phyloP scores from a whole-genome alignment of 2,888 invertebrate genomes.

The Quadriops clusia region DNA sequence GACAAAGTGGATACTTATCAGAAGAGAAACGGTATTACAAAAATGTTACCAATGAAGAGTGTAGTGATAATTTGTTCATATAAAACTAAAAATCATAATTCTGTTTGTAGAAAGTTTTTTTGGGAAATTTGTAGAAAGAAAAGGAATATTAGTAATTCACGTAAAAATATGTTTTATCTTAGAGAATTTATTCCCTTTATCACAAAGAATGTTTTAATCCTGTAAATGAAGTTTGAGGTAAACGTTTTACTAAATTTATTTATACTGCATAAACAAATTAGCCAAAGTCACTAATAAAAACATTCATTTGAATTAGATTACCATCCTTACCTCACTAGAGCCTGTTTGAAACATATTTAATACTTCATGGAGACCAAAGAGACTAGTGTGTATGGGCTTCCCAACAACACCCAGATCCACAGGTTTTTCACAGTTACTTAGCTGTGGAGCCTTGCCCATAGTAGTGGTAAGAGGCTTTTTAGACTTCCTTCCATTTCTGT shows the following conservation, averaged over 20 bases:
- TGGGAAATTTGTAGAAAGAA: conserved; percentile 21
- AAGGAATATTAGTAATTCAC: too few species aligned
- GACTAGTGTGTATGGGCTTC: conserved; percentile 56
- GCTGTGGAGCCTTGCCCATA: conserved; percentile 25
- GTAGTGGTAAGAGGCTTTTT: conserved; percentile 27
- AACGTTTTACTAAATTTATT: too few species aligned
- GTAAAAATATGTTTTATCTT: too few species aligned
- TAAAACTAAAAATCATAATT: conserved; percentile 2
- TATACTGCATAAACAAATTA: too few species aligned
- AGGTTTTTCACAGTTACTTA: conserved; percentile 15
- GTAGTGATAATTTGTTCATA: background rate
- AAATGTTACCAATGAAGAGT: conserved; percentile 13
- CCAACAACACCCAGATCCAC: conserved; percentile 37
- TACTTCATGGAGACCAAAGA: conserved; percentile 58
- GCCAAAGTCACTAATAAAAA: too few species aligned
- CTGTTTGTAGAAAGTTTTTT: conserved; percentile 1
- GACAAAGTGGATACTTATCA: too few species aligned
- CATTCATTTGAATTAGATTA: too few species aligned
- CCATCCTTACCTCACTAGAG: conserved; percentile 53
- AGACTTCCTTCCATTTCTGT: conserved; percentile 8
- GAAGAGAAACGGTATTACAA: too few species aligned
- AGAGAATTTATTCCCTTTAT: too few species aligned
- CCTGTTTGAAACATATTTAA: conserved; percentile 61
- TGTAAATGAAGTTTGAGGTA: too few species aligned
- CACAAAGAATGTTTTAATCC: too few species aligned